phyloP scores from a whole-genome alignment of 2,113 vertebrate species.

The Montifringilla adamsi region DNA sequence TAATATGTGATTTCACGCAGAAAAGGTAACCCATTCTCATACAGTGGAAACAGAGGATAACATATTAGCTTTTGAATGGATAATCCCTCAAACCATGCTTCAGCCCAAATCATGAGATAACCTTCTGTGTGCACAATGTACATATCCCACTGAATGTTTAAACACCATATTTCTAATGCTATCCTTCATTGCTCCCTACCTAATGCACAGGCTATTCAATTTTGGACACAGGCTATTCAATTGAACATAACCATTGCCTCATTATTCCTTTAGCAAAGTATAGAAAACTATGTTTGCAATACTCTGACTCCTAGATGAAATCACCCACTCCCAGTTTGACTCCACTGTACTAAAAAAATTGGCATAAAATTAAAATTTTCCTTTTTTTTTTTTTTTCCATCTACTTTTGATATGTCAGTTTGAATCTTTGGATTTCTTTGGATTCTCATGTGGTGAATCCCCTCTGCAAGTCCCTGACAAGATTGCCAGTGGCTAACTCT shows the following conservation, averaged over 20 bases:
- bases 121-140: rapidly evolving
- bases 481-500: not conserved
- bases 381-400: not conserved
- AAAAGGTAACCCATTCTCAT: not conserved
- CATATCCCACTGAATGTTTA: not conserved
- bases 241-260: not conserved
- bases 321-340: not conserved
- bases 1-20: not conserved
- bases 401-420: not conserved
- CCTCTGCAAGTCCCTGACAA: not conserved
- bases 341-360: not conserved
- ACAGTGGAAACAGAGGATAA: not conserved
- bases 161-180: not conserved
- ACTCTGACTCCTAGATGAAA: not conserved
- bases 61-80: not conserved
- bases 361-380: not conserved
- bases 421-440: not conserved
- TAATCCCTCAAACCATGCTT: not conserved
- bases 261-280: not conserved
- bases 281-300: not conserved
- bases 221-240: not conserved
- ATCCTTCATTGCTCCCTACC: not conserved
- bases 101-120: not conserved
- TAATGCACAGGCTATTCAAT: no score
- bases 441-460: not conserved